These are phyloP conservation scores for Octodonta nipae DNA, from an alignment of 2,888 invertebrate genomes.

Conservation along the genomic window DNA sequence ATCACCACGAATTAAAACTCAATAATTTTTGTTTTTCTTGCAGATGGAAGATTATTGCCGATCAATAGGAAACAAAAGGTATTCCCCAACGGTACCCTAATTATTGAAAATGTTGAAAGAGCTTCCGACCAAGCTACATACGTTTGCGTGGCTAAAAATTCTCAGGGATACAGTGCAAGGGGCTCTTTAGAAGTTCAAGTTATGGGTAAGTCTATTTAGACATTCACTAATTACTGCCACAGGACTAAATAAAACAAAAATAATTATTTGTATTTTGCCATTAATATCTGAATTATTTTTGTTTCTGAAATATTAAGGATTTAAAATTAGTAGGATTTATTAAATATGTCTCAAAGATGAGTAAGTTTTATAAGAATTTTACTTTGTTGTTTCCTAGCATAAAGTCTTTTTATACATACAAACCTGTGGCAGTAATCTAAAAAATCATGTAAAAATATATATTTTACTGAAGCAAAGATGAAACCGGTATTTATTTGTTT, in stretches of 20 bases:
- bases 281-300: too few relatives aligned
- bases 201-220: constrained; percentile 66
- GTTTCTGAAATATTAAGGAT: too few relatives aligned
- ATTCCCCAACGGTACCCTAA: constrained; percentile 82
- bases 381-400: too few relatives aligned
- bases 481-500: too few relatives aligned
- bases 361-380: too few relatives aligned
- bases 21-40: constrained; percentile 4
- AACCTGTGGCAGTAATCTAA: too few relatives aligned
- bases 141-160: constrained; percentile 85
- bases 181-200: constrained; percentile 86
- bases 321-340: too few relatives aligned
- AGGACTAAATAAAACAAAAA: constrained; percentile 5
- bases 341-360: too few relatives aligned
- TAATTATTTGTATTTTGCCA: too few relatives aligned
- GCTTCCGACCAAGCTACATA: constrained; percentile 87
- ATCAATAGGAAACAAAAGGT: constrained; percentile 91
- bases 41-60: constrained; percentile 70
- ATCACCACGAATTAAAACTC: not conserved
- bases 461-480: too few relatives aligned
- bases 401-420: too few relatives aligned
- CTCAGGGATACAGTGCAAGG: constrained; percentile 77
- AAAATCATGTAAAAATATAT: too few relatives aligned
- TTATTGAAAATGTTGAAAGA: constrained; percentile 86
- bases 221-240: constrained; percentile 7